phyloP scores from a whole-genome alignment of 2,888 invertebrate species.

The Sicus ferrugineus region DNA sequence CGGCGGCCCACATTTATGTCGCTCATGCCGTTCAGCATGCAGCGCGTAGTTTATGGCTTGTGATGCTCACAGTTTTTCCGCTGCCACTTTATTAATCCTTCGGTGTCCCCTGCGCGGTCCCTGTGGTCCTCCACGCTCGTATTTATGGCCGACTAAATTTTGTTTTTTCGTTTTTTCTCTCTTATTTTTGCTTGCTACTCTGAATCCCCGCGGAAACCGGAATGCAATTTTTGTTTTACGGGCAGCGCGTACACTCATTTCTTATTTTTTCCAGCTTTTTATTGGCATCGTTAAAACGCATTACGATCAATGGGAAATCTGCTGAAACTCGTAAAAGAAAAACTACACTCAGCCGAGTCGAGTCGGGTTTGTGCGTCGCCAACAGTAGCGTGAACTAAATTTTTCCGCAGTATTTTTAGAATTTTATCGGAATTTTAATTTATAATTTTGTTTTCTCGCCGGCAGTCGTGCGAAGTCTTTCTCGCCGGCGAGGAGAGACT shows the following conservation, averaged over 20 bases:
- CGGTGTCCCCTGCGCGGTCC: not conserved
- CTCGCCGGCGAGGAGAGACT: no score
- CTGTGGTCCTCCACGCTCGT: not conserved
- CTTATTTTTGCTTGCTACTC: not conserved
- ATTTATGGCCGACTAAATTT: no score
- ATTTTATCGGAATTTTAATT: not conserved
- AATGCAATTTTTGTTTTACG: not conserved
- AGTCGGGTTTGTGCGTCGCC: not conserved
- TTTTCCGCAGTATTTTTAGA: not conserved
- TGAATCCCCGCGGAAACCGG: not conserved
- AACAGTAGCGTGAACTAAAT: not conserved
- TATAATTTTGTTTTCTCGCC: not conserved
- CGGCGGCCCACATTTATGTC: not conserved
- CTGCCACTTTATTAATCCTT: conserved; percentile 7
- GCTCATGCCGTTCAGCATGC: not conserved
- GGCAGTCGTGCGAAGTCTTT: not conserved
- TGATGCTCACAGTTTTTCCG: not conserved
- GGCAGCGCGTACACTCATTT: not conserved
- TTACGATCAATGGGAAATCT: not conserved
- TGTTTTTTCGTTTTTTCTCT: not conserved
- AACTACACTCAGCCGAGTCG: not conserved
- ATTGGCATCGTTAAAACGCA: not conserved
- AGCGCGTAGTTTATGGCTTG: not conserved
- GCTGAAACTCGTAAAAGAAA: not conserved
- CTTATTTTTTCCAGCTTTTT: not conserved